phyloP scores from a whole-genome alignment of 1,140 invertebrate species.

The Pantala flavescens region DNA sequence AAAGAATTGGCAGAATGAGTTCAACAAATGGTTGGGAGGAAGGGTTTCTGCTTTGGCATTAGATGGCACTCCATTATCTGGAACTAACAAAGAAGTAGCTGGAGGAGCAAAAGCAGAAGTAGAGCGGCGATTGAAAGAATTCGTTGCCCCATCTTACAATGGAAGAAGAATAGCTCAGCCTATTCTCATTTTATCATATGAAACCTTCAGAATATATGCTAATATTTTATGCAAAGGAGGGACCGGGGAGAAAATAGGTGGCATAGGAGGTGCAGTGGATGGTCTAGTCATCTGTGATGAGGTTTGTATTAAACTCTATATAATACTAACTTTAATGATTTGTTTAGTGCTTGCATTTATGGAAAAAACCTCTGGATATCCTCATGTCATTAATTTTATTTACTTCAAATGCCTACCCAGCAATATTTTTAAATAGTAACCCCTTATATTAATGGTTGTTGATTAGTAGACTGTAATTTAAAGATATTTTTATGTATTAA shows the following conservation, averaged over 20 bases:
- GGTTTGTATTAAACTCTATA: slow-evolving; percentile 41
- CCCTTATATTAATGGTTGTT: no score
- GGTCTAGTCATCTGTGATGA: slow-evolving; percentile 93
- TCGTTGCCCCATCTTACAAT: slow-evolving; percentile 38
- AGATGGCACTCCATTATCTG: slow-evolving; percentile 48
- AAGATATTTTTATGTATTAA: no score
- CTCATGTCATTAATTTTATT: no score
- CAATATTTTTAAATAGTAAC: no score
- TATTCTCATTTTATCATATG: slow-evolving; percentile 96
- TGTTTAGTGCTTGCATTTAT: no score
- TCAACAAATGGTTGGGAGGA: slow-evolving; percentile 88
- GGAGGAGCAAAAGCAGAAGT: slow-evolving; percentile 75
- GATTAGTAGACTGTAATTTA: no score
- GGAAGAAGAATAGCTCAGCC: slow-evolving; percentile 60
- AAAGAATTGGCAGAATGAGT: slow-evolving; percentile 97
- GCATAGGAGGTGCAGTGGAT: background rate
- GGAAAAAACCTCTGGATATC: no score
- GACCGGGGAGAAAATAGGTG: slow-evolving; percentile 49
- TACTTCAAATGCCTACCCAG: no score
- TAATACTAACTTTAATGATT: slow-evolving; percentile 20
- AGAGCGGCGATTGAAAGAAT: slow-evolving; percentile 68
- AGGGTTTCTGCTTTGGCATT: slow-evolving; percentile 77
- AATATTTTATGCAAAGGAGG: slow-evolving; percentile 78
- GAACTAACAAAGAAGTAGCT: background rate
- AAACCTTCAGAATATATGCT: slow-evolving; percentile 92